These are phyloP conservation scores for Epirrhoe alternata DNA, from an alignment of 2,888 invertebrate species.

Conservation along the genomic window DNA sequence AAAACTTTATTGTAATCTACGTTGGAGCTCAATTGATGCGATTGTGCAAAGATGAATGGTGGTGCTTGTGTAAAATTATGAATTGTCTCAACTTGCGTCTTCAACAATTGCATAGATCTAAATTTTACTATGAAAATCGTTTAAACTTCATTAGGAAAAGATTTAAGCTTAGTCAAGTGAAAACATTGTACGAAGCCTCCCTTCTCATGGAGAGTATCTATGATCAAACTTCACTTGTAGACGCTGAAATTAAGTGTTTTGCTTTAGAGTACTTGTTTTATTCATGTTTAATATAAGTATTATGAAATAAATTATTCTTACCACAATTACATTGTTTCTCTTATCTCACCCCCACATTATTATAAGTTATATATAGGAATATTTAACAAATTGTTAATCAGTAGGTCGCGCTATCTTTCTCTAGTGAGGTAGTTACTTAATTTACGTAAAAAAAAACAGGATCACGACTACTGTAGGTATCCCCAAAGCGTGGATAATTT, in stretches of 20 bases:
- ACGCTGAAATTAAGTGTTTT: conserved; percentile 7
- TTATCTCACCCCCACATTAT: too few relatives aligned
- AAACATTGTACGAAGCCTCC: conserved; percentile 11
- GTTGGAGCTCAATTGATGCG: not conserved
- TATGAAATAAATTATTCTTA: conserved; percentile 6
- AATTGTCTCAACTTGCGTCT: conserved; percentile 11
- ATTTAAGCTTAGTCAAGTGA: conserved; percentile 11
- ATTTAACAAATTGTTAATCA: too few relatives aligned
- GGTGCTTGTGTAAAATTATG: conserved; percentile 5
- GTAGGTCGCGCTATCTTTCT: too few relatives aligned
- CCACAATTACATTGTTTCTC: not conserved
- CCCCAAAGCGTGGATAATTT: too few relatives aligned
- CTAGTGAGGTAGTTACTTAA: too few relatives aligned
- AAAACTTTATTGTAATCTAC: conserved; percentile 7
- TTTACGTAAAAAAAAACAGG: too few relatives aligned
- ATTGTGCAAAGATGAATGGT: conserved; percentile 5
- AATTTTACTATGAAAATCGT: conserved; percentile 9
- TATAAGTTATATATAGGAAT: too few relatives aligned
- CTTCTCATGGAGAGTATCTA: conserved; percentile 3
- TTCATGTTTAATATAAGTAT: conserved; percentile 2
- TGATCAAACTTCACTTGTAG: conserved; percentile 9
- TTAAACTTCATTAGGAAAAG: not conserved
- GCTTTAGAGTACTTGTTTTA: conserved; percentile 5
- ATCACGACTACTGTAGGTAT: too few relatives aligned
- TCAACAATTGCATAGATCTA: conserved; percentile 4